Conservation (phyloP, 2,888 invertebrate genomes). For the Nomada ruficornis region DNA sequence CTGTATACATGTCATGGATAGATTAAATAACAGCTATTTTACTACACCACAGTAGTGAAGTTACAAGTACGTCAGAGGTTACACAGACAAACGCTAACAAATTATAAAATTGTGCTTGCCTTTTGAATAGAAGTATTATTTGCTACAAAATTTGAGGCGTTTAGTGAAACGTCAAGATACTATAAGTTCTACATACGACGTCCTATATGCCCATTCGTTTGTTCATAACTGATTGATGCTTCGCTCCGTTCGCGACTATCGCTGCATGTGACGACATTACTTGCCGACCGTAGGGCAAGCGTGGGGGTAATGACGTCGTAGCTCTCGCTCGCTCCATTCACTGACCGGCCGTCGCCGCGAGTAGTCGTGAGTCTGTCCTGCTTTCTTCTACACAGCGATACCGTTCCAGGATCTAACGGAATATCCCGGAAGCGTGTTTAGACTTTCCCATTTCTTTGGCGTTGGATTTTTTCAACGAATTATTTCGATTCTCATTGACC, state of each 20-base stretch:
- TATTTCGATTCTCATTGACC: slow-evolving; percentile 2
- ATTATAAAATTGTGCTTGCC: too few species aligned
- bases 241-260: slow-evolving; percentile 27
- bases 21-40: too few species aligned
- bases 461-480: slow-evolving; percentile 1
- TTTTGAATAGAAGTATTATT: too few species aligned
- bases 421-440: slow-evolving; percentile 61
- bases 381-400: slow-evolving; percentile 52
- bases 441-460: slow-evolving; percentile 23
- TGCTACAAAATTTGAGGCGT: too few species aligned
- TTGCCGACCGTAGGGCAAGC: slow-evolving; percentile 20
- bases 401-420: slow-evolving; percentile 67
- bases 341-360: slow-evolving; percentile 76
- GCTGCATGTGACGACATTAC: slow-evolving; percentile 51
- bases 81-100: too few species aligned
- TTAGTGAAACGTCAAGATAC: too few species aligned
- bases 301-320: slow-evolving; percentile 70
- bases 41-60: too few species aligned
- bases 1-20: too few species aligned
- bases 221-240: slow-evolving; percentile 10
- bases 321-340: slow-evolving; percentile 78
- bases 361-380: slow-evolving; percentile 53
- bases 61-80: too few species aligned
- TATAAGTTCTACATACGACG: too few species aligned
- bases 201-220: slow-evolving; percentile 3